Evolutionary conservation across 2,797 vertebrate genomes (phyloP).

Genomic region (Coregonus sp.): DNA sequence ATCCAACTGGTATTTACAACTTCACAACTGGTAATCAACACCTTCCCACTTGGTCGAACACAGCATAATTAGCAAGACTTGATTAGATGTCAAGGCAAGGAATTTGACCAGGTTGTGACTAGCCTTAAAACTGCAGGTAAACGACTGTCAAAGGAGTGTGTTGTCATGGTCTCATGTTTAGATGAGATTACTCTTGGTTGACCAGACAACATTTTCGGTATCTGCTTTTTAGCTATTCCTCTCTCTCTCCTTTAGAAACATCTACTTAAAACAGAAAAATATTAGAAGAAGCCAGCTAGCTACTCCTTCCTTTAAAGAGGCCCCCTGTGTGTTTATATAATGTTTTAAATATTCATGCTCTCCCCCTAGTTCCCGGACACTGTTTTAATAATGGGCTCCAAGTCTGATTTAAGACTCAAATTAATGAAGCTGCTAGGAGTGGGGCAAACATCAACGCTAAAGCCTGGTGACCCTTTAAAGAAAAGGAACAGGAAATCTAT

Average conservation of each 20-base stretch:
- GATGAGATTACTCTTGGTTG: not conserved
- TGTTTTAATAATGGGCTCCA: slow-evolving; percentile 4
- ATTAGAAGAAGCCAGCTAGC: not conserved
- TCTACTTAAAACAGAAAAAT: slow-evolving; percentile 3
- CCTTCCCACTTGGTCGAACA: no score
- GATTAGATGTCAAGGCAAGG: no score
- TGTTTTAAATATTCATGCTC: slow-evolving; percentile 22
- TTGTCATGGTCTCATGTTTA: not conserved
- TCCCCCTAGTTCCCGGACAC: slow-evolving; percentile 5
- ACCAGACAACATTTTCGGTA: not conserved
- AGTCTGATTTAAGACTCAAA: slow-evolving; percentile 26
- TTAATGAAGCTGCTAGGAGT: slow-evolving; percentile 7
- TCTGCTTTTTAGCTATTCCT: not conserved
- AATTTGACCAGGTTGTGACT: no score
- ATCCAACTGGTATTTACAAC: no score
- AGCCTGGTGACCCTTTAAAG: slow-evolving; percentile 16
- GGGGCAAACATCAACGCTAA: slow-evolving; percentile 9
- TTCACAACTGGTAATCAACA: no score
- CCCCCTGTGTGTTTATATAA: not conserved
- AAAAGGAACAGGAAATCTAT: slow-evolving; percentile 28
- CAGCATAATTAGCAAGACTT: no score
- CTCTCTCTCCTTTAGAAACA: not conserved
- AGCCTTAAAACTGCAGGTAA: no score
- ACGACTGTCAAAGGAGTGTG: no score
- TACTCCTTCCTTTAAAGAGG: not conserved